Evolutionary conservation across 2,113 vertebrate genomes (phyloP).

Genomic region (Cynocephalus volans): DNA sequence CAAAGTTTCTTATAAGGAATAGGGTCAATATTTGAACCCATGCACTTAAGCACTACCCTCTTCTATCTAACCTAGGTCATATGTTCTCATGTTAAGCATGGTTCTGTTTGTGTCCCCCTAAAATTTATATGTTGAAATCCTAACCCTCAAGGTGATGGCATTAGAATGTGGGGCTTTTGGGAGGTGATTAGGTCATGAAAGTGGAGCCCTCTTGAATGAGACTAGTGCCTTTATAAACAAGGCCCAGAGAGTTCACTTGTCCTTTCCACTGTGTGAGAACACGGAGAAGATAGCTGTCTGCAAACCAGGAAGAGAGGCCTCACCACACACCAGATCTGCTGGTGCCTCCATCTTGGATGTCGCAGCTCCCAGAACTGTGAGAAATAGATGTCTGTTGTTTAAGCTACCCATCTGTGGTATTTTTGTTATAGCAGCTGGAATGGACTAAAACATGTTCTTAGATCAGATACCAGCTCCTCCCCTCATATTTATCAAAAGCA

Average conservation of each 20-base stretch:
- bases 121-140: not conserved
- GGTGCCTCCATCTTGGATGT: no score
- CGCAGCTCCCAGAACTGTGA: not conserved
- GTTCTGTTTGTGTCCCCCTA: not conserved
- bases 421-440: not conserved
- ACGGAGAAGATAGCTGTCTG: not conserved
- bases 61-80: constrained; percentile 10
- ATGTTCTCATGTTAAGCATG: not conserved
- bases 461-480: not conserved
- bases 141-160: not conserved
- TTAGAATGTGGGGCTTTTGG: no score
- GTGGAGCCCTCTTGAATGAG: not conserved
- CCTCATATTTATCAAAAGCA: not conserved
- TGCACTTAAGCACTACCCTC: not conserved
- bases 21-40: not conserved
- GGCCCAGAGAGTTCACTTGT: not conserved
- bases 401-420: not conserved
- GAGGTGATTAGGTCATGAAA: not conserved
- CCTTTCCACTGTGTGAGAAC: not conserved
- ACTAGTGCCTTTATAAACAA: not conserved
- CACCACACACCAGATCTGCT: not conserved
- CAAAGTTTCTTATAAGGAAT: not conserved
- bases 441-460: not conserved
- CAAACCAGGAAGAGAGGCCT: not conserved
- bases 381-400: not conserved